A percentile compares a stretch with the other conserved stretches of the same genome.
These are phyloP conservation scores for Lota lota DNA, from an alignment of 2,113 vertebrate species.

Conservation along the genomic window DNA sequence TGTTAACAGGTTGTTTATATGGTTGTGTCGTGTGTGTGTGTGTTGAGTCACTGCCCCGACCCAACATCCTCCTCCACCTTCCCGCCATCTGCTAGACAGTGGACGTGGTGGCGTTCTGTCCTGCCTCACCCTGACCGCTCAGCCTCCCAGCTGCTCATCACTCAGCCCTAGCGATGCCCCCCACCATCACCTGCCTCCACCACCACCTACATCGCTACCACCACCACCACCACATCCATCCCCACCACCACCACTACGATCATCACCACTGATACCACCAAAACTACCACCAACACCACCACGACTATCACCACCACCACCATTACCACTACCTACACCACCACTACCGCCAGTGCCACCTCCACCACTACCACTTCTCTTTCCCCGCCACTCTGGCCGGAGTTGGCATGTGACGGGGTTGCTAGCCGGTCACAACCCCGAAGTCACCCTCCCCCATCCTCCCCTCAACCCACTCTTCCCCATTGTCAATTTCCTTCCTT, in stretches of 20 bases:
- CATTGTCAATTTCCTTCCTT: background rate
- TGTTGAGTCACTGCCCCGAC: background rate
- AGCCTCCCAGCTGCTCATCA: constrained; percentile 90
- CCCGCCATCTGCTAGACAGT: constrained; percentile 39
- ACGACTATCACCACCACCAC: background rate
- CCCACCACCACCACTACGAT: background rate
- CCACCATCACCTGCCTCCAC: constrained; percentile 73
- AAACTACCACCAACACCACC: too few species aligned
- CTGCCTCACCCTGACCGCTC: constrained; percentile 20
- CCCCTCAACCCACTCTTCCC: background rate
- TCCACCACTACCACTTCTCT: background rate
- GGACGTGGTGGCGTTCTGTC: constrained; percentile 69
- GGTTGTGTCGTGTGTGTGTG: background rate
- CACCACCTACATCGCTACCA: too few species aligned
- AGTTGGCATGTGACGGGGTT: constrained; percentile 93
- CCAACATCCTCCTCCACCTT: background rate
- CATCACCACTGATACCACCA: too few species aligned
- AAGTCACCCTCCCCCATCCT: constrained; percentile 75
- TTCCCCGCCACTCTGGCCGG: constrained; percentile 50
- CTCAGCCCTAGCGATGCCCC: constrained; percentile 92
- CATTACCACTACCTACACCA: background rate
- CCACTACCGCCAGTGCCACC: constrained; percentile 42
- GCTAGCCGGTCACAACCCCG: constrained; percentile 91
- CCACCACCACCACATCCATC: background rate
- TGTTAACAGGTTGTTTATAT: constrained; percentile 48